Evolutionary conservation across 2,113 vertebrate species (phyloP), one percentile per base, ranked within the genome.

Genomic region (Lipotes vexillifer): DNA sequence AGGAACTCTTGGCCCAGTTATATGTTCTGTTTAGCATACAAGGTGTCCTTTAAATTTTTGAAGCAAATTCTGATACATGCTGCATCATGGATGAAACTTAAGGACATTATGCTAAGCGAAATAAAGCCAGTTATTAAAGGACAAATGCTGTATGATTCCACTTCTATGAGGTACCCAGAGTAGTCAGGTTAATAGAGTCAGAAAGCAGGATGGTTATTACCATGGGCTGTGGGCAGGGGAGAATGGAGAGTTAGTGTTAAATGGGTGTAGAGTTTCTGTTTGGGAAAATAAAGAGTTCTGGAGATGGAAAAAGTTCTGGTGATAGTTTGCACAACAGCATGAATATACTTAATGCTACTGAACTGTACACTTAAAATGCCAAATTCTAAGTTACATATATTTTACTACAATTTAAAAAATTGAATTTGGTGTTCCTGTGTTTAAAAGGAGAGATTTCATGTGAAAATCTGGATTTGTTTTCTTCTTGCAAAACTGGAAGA

Each of bases 111-210:
- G 41, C 33, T 38, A 21, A 71, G 52, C 23, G 27, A 88, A 82
- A 36, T 57, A 46, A 96, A 96, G 55, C 55, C 74, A 63, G 36
- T 71, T 65, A 66, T 49, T 31, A 59, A 78, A 75, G 52, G 49
- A 46, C 36, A 75, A 31, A 55, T 80, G 18, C 7, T 49, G 0
- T 52, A 7, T 12, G 14, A 66, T 12, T 80, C 36, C n/a, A 25
- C 17, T n/a, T 65, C 3, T 1, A 4, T 25, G 80, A 55, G 18
- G 15, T 75, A n/a, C 49, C 15, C 38, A 21, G 25, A 61, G 29
- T 3, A 69, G 52, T 63, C 25, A n/a, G 9, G 88, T 44, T 66
- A 74, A 33, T 20, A 80, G 57, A 36, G 49, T 72, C 52, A 57
- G 29, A 81, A 69, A 55, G 27, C 46, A 2, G 15, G 68, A 17